phyloP scores from a whole-genome alignment of 2,888 invertebrate species.

The Caenorhabditis sinica region DNA sequence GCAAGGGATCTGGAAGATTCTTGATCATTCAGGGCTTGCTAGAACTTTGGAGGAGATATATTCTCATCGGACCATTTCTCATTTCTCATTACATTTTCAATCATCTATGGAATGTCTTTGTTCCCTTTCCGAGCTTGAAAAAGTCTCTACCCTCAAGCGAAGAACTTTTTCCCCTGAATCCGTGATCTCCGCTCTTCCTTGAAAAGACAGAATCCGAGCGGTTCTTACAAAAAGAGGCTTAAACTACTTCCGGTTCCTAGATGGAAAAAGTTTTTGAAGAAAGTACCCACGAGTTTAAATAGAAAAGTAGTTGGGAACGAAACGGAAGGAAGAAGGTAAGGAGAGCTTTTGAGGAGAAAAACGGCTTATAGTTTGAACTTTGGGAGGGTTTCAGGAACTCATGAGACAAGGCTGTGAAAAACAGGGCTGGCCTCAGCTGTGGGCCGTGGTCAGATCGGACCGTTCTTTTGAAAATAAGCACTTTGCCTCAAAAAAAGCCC shows the following conservation, averaged over 20 bases:
- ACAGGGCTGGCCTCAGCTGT: too few species aligned
- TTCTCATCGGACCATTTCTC: too few species aligned
- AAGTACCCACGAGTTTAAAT: slow-evolving; percentile 13
- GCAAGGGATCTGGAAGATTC: slow-evolving; percentile 37
- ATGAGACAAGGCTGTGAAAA: background rate
- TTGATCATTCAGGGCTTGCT: too few species aligned
- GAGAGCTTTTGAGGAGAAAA: background rate
- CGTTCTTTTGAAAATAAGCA: too few species aligned
- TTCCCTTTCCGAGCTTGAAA: too few species aligned
- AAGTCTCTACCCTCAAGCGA: too few species aligned
- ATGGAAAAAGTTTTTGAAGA: background rate
- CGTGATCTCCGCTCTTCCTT: background rate
- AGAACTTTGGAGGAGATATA: too few species aligned
- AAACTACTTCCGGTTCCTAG: slow-evolving; percentile 25
- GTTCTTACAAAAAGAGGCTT: slow-evolving; percentile 20
- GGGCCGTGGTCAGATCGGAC: too few species aligned
- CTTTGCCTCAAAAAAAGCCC: too few species aligned
- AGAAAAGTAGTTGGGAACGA: slow-evolving; percentile 16
- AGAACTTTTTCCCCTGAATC: background rate
- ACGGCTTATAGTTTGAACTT: background rate
- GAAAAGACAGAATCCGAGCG: background rate
- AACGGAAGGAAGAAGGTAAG: background rate
- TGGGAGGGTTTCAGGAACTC: background rate
- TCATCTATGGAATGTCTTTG: too few species aligned
- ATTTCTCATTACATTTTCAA: background rate